A percentile compares a stretch with the other conserved stretches of the same genome.
These are phyloP conservation scores for Tetrapedia diversipes DNA, from an alignment of 2,888 invertebrate genomes.

Conservation along the genomic window DNA sequence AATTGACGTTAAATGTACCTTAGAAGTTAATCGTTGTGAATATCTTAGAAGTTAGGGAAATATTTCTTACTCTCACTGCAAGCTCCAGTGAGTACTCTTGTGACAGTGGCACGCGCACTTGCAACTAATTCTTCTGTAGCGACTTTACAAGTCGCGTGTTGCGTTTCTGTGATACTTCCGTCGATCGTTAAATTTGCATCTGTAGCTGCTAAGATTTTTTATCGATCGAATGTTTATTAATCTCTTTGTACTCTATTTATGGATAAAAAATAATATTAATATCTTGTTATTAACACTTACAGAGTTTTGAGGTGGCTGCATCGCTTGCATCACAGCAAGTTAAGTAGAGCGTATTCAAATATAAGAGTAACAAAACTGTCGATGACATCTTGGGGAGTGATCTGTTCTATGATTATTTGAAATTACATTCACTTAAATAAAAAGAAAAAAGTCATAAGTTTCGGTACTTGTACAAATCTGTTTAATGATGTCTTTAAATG, in stretches of 20 bases:
- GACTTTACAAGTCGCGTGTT: conserved; percentile 80
- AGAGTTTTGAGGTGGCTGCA: conserved; percentile 23
- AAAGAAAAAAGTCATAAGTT: conserved; percentile 1
- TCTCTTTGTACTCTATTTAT: background rate
- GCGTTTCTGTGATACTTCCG: conserved; percentile 77
- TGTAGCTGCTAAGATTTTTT: background rate
- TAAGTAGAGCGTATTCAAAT: conserved; percentile 55
- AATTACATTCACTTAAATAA: conserved; percentile 22
- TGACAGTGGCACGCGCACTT: conserved; percentile 81
- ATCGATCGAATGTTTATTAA: background rate
- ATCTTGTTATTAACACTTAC: conserved; percentile 51
- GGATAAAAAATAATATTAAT: background rate
- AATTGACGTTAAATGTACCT: background rate
- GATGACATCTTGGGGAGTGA: conserved; percentile 44
- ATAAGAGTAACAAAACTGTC: conserved; percentile 50
- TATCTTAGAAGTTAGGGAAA: background rate
- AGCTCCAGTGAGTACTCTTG: conserved; percentile 80
- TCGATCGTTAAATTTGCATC: conserved; percentile 49
- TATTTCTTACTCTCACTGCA: conserved; percentile 77
- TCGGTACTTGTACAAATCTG: conserved; percentile 49
- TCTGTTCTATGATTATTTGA: conserved; percentile 26
- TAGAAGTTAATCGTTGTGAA: background rate
- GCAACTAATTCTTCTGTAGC: conserved; percentile 80
- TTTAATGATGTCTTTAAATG: conserved; percentile 6
- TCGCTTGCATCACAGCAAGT: conserved; percentile 49